A percentile compares a stretch with the other conserved stretches of the same genome.
Conservation (phyloP, 2,888 invertebrate species). For the Cryptophagus acutangulus region DNA sequence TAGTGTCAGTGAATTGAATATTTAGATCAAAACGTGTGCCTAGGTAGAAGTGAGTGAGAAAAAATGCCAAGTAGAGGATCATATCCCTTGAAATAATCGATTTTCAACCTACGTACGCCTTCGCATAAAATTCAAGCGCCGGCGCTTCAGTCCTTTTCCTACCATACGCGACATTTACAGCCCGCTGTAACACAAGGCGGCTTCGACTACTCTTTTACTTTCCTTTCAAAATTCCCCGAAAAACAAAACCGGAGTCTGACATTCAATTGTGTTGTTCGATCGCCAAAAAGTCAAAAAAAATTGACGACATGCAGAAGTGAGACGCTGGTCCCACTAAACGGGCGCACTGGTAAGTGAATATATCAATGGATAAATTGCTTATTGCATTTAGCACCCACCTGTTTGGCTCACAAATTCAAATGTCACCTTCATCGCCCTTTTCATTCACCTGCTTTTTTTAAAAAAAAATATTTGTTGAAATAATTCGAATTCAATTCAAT, state of each 20-base stretch:
- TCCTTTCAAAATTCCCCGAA: no score
- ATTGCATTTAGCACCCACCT: constrained; percentile 34
- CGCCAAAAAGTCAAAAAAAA: neutral
- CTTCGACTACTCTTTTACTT: no score
- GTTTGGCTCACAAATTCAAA: constrained; percentile 27
- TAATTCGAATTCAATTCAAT: constrained; percentile 4
- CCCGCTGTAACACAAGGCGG: neutral
- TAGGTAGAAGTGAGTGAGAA: no score
- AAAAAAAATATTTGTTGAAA: neutral
- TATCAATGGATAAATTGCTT: no score
- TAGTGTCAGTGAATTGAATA: no score
- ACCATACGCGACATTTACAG: constrained; percentile 1
- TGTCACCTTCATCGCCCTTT: constrained; percentile 21
- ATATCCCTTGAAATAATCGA: constrained; percentile 38
- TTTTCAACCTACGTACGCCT: constrained; percentile 40
- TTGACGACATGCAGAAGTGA: constrained; percentile 4
- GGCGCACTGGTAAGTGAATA: constrained; percentile 20
- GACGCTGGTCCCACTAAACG: constrained; percentile 15
- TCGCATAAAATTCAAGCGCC: constrained; percentile 12
- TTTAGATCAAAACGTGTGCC: no score
- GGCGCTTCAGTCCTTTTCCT: constrained; percentile 15
- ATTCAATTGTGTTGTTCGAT: neutral
- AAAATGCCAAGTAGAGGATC: no score
- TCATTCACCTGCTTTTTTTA: neutral
- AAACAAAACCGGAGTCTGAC: constrained; percentile 5